Percentiles rank a stretch among this genome's conserved stretches.
phyloP scores from a whole-genome alignment of 2,888 invertebrate species.

The Agrotis puta region DNA sequence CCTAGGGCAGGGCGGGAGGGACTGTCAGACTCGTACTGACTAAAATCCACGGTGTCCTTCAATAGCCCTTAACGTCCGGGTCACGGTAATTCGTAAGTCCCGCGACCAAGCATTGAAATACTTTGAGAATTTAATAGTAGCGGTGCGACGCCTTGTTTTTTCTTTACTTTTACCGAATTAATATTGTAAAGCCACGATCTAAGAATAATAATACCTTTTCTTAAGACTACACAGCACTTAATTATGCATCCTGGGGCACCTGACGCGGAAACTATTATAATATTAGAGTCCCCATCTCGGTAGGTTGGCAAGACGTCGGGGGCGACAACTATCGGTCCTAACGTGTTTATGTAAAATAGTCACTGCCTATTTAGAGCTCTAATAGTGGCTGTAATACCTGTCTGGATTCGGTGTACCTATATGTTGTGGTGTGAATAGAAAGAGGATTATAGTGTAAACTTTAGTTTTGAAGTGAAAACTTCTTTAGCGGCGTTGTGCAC shows the following conservation, averaged over 20 bases:
- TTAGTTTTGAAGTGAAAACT: too few relatives aligned
- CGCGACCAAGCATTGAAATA: not conserved
- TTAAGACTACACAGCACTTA: slow-evolving; percentile 56
- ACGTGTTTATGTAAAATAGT: slow-evolving; percentile 77
- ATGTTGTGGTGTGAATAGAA: not conserved
- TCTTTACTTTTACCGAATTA: not conserved
- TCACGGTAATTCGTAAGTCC: too few relatives aligned
- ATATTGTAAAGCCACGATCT: not conserved
- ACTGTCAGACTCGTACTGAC: too few relatives aligned
- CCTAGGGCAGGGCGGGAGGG: too few relatives aligned
- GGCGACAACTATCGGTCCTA: slow-evolving; percentile 68
- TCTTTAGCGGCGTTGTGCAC: too few relatives aligned
- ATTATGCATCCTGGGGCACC: slow-evolving; percentile 73
- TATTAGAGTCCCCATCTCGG: slow-evolving; percentile 65
- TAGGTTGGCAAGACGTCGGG: slow-evolving; percentile 62
- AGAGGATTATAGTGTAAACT: not conserved
- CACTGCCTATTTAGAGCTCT: slow-evolving; percentile 60
- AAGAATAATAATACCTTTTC: slow-evolving; percentile 22
- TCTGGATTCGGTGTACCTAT: slow-evolving; percentile 11
- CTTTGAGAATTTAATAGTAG: too few relatives aligned
- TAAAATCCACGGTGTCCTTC: too few relatives aligned
- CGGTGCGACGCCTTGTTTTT: not conserved
- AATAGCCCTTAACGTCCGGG: too few relatives aligned
- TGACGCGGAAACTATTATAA: slow-evolving; percentile 75
- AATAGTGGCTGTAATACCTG: slow-evolving; percentile 49